A percentile compares a stretch with the other conserved stretches of the same genome.
These are phyloP conservation scores for Bettongia penicillata DNA, from an alignment of 2,113 vertebrate species.

Conservation along the genomic window DNA sequence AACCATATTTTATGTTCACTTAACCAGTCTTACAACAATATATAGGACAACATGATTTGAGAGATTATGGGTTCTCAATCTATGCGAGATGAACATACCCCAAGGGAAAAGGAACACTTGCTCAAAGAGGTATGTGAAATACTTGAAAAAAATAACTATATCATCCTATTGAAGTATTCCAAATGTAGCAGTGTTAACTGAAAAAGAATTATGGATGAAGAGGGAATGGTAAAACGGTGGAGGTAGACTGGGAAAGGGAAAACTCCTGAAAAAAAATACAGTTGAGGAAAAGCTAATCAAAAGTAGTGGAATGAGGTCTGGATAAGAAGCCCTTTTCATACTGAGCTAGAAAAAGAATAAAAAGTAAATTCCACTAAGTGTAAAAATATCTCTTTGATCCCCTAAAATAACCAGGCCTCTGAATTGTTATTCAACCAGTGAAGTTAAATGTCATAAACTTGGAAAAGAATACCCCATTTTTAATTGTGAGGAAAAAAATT, in stretches of 20 bases:
- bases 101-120: background rate
- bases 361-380: background rate
- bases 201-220: background rate
- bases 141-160: background rate
- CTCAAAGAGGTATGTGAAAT: background rate
- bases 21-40: background rate
- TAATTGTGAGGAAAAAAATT: too few species aligned
- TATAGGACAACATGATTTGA: background rate
- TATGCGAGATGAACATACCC: background rate
- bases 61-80: background rate
- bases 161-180: background rate
- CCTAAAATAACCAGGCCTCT: background rate
- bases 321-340: background rate
- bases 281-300: background rate
- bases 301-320: background rate
- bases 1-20: background rate
- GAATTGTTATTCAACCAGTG: background rate
- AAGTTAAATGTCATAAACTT: too few species aligned
- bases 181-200: background rate
- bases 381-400: background rate
- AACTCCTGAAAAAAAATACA: background rate
- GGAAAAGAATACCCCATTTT: too few species aligned
- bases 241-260: background rate
- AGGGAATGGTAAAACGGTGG: background rate
- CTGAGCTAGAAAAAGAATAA: background rate